Percentiles rank a stretch among this genome's conserved stretches.
Evolutionary conservation across 2,113 vertebrate genomes (phyloP).

Genomic region (Pelvicachromis taeniatus): DNA sequence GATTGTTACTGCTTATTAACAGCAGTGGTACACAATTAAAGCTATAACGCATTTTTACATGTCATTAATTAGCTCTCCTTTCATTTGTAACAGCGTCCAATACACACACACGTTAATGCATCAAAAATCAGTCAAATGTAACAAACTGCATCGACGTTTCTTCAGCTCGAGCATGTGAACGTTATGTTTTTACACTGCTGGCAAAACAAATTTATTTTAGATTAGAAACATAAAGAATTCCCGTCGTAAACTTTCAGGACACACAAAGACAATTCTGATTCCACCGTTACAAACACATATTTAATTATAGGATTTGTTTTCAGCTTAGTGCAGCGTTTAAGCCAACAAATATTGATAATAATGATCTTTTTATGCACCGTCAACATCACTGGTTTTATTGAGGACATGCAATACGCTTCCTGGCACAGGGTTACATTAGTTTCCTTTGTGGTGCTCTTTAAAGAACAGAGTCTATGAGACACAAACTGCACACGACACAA

Average conservation of each 20-base stretch:
- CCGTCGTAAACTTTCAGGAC: neutral
- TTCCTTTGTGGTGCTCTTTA: too few species aligned
- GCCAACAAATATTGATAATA: neutral
- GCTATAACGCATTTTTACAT: neutral
- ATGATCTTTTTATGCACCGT: neutral
- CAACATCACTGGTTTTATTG: rapidly evolving
- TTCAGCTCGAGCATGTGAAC: neutral
- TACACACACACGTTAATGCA: neutral
- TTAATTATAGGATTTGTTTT: neutral
- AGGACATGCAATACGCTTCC: rapidly evolving
- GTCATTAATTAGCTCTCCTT: neutral
- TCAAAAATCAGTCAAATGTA: neutral
- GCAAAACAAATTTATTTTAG: neutral
- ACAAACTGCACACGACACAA: neutral
- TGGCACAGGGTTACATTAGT: neutral
- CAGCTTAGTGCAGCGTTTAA: rapidly evolving
- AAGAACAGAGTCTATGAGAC: too few species aligned
- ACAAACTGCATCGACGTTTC: neutral
- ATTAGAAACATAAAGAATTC: neutral
- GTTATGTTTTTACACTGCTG: neutral
- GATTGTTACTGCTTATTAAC: rapidly evolving
- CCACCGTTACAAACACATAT: neutral
- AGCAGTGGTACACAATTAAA: neutral
- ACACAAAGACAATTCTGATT: neutral
- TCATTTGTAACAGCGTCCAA: neutral